Conservation (phyloP, 2,888 invertebrate species). For the Crocallis elinguaria region DNA sequence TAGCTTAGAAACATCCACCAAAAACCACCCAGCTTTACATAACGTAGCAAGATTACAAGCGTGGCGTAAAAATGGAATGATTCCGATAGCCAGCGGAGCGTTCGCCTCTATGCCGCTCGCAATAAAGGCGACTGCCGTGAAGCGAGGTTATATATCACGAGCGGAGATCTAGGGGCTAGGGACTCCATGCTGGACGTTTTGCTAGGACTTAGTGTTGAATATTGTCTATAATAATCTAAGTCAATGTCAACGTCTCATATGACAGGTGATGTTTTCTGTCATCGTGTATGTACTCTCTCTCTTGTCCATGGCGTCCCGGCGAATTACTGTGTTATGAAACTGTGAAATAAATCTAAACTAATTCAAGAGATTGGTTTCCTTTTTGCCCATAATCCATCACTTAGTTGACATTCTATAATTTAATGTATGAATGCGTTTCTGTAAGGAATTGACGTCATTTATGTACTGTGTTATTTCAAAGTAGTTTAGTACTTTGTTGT, state of each 20-base stretch:
- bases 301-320: too few relatives aligned
- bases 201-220: neutral
- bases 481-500: too few relatives aligned
- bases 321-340: too few relatives aligned
- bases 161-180: conserved; percentile 21
- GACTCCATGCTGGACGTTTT: conserved; percentile 11
- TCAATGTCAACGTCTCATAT: too few relatives aligned
- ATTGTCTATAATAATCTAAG: too few relatives aligned
- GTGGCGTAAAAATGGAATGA: conserved; percentile 8
- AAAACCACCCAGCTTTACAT: neutral
- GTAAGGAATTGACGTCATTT: neutral
- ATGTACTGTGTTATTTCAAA: too few relatives aligned
- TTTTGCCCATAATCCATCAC: too few relatives aligned
- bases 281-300: too few relatives aligned
- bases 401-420: too few relatives aligned
- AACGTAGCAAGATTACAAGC: conserved; percentile 14
- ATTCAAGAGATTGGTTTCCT: too few relatives aligned
- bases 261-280: too few relatives aligned
- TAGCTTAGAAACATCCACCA: neutral
- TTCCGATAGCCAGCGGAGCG: neutral
- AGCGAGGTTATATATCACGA: conserved; percentile 15
- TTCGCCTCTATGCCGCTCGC: conserved; percentile 6
- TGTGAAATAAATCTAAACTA: too few relatives aligned
- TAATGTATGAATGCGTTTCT: neutral
- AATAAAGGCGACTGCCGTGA: conserved; percentile 15